A percentile compares a stretch with the other conserved stretches of the same genome.
These are phyloP conservation scores for Argyrosomus japonicus DNA, from an alignment of 2,113 vertebrate genomes.

Conservation along the genomic window DNA sequence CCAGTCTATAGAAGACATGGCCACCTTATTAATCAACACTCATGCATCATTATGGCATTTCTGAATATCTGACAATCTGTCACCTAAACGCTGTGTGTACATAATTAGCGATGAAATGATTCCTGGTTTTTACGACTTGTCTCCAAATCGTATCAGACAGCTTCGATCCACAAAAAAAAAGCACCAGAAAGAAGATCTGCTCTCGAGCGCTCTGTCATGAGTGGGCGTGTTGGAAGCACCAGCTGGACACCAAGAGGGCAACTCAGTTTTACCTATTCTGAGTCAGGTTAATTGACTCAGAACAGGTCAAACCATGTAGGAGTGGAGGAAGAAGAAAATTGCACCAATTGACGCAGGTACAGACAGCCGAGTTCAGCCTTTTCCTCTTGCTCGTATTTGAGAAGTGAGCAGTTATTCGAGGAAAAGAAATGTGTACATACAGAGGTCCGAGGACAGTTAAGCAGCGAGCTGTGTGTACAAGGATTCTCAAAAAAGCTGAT, in stretches of 20 bases:
- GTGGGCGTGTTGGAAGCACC: slow-evolving; percentile 7
- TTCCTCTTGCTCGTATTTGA: neutral
- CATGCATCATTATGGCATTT: slow-evolving; percentile 1
- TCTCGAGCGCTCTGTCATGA: neutral
- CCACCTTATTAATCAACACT: slow-evolving; percentile 9
- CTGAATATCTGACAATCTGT: slow-evolving; percentile 13
- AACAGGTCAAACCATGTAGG: slow-evolving; percentile 25
- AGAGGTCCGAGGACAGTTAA: slow-evolving; percentile 7
- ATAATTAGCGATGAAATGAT: neutral
- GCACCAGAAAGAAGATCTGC: neutral
- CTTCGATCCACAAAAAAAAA: neutral
- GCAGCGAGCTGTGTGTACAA: slow-evolving; percentile 5
- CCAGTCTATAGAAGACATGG: slow-evolving; percentile 4
- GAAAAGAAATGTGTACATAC: neutral
- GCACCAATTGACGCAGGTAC: neutral
- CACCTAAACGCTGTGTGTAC: slow-evolving; percentile 5
- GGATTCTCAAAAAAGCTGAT: neutral
- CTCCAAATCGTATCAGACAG: neutral
- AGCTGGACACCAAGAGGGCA: slow-evolving; percentile 15
- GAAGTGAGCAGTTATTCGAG: neutral
- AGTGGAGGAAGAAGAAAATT: neutral
- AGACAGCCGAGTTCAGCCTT: neutral
- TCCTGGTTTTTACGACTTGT: neutral
- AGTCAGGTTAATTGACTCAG: slow-evolving; percentile 46
- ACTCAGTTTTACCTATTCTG: slow-evolving; percentile 15